These are phyloP conservation scores for Tringa solitaria DNA, from an alignment of 2,113 vertebrate genomes.

Conservation along the genomic window DNA sequence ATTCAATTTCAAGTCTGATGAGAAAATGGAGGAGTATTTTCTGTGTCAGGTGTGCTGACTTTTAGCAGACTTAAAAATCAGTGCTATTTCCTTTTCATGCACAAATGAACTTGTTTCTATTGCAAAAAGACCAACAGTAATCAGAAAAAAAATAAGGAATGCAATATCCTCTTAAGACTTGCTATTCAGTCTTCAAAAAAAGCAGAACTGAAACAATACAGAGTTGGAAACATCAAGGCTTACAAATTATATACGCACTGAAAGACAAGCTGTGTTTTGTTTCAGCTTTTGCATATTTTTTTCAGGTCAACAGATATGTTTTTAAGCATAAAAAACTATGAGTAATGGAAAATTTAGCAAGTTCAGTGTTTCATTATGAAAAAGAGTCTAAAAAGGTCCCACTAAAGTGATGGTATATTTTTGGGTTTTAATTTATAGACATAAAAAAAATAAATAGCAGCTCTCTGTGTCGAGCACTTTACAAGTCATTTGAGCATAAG, in stretches of 20 bases:
- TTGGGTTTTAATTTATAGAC: background rate
- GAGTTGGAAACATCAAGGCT: background rate
- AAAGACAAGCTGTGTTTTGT: background rate
- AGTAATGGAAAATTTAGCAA: background rate
- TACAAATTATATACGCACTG: background rate
- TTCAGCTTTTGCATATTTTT: background rate
- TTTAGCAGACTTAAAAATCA: background rate
- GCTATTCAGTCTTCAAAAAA: background rate
- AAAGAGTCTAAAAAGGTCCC: background rate
- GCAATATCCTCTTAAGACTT: background rate
- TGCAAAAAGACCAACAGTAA: background rate
- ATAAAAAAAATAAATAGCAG: background rate
- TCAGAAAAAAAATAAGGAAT: background rate
- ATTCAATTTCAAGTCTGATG: background rate
- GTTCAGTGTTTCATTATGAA: background rate
- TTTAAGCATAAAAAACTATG: background rate
- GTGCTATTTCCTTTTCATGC: background rate
- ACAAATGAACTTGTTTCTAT: background rate
- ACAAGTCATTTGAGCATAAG: background rate
- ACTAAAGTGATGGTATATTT: background rate
- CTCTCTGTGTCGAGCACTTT: fast-evolving
- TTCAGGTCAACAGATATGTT: background rate
- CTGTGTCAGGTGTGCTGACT: background rate
- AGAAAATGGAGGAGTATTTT: background rate
- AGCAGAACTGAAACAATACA: background rate